Base-by-base conservation (phyloP, 1,140 invertebrate species). In the Drosophila eugracilis region DNA sequence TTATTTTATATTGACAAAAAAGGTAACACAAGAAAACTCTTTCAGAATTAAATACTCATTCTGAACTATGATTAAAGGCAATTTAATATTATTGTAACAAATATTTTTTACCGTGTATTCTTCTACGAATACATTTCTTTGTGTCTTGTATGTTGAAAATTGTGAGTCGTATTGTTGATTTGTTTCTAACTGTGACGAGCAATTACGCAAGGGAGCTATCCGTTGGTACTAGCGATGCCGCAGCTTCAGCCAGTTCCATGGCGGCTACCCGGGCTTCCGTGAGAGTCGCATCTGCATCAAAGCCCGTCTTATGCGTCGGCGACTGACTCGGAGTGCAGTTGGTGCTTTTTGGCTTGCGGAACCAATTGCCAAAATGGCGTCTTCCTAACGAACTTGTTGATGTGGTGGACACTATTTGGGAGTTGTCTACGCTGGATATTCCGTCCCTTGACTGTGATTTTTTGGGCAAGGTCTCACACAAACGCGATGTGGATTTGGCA, bases 301-400 rank as follows among this genome's bases (percentile, higher is more conserved):
- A 88, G 60, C 53, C 44, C 26, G 89, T 62, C 59, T 91, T 91
- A 45, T 91, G 91, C 10, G 90, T 92, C 3, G 91, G 91, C n/a
- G 91, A 91, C 30, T 91, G 91, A 53, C 90, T 91, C 0, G 91
- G 91, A 5, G 91, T 92, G 32, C 89, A 88, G 28, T 90, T 90
- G 39, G 80, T 78, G 58, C 90, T 91, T 53, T 91, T 92, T 22
- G 91, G 80, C 22, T 92, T 92, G 14, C 91, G 86, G 47, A 91
- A 91, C 91, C 91, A 92, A 54, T 89, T 91, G 21, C 91, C 91
- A 9, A 92, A 69, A 26, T 81, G 78, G 4, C 86, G 74, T 14
- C 91, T 77, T 3, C 91, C 90, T 17, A 91, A 58, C 17, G 91
- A 91, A 10, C 86, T 84, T 5, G 91, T 89, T 4, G 90, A 81